Base-by-base conservation (phyloP, 2,797 vertebrate species). In the Siniperca undulata region DNA sequence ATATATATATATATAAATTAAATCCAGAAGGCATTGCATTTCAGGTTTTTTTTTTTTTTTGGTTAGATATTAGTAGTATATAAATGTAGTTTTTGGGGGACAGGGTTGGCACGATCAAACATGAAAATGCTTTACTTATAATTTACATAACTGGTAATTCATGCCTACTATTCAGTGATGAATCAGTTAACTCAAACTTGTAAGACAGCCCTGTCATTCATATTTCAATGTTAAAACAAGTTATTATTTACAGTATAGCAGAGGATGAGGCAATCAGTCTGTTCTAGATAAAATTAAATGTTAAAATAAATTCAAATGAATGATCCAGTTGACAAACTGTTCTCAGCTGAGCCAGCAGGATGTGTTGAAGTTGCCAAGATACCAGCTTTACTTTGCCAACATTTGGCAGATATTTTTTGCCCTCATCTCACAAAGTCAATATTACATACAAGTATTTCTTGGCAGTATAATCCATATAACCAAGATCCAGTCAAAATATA, bases 291-390 rank as follows among this genome's bases (percentile, higher is more conserved):
- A 82, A 87, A 78, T 61, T 22, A 84, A 81, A 79, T 30, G 79
- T 50, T 68, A 30, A 34, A 79, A 77, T 68, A 80, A 86, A 88
- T 83, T 74, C 85, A 88, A 65, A 83, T 64, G 66, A 80, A 88
- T 59, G 79, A 84, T 83, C 78, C 74, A 34, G 77, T 66, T 84
- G 80, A 91, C 84, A 87, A 84, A 89, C 74, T 79, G 78, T 56
- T 73, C 81, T 78, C 75, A 16, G 62, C 71, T 44, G 70, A 83
- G 86, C 81, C 89, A 86, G 81, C 84, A 80, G 80, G 81, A 78
- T n/a, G 66, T 1, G 74, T 5, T 22, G 59, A 72, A 74, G 83
- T n/a, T 87, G 89, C 92, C 91, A 91, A 89, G 80, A 82, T 70
- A 69, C 73, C 80, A 64, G 83, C 75, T 90, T 82, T 67, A 81